Conservation (phyloP, 2,888 invertebrate genomes). For the Tiliacea aurago region DNA sequence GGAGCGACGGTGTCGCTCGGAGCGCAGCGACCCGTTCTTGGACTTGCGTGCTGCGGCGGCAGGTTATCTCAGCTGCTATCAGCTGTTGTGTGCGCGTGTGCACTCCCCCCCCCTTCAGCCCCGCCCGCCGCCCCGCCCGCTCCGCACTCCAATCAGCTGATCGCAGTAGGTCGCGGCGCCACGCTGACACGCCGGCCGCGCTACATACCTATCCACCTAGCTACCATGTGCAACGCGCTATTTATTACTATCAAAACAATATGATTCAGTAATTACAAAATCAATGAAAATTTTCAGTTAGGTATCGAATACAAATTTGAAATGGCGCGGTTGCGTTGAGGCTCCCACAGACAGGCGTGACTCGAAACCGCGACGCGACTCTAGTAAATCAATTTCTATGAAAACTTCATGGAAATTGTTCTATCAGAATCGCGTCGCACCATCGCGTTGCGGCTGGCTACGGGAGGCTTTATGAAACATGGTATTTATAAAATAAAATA, state of each 20-base stretch:
- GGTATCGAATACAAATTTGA: too few species aligned
- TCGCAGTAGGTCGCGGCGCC: slow-evolving; percentile 80
- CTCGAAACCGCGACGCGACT: neutral
- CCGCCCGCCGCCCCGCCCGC: slow-evolving; percentile 61
- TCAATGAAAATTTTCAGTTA: neutral
- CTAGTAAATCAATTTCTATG: neutral
- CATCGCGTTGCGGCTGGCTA: neutral
- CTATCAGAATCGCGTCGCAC: neutral
- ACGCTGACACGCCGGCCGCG: slow-evolving; percentile 50
- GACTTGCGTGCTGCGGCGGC: slow-evolving; percentile 15
- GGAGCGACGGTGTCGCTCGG: neutral
- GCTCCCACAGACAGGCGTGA: neutral
- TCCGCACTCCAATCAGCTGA: slow-evolving; percentile 86
- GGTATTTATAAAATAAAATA: slow-evolving; percentile 67
- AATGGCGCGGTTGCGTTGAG: slow-evolving; percentile 18
- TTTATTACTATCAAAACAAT: slow-evolving; percentile 31
- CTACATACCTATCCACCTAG: slow-evolving; percentile 38
- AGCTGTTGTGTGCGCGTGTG: slow-evolving; percentile 72
- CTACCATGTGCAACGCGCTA: slow-evolving; percentile 30
- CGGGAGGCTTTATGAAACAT: slow-evolving; percentile 8
- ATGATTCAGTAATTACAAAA: slow-evolving; percentile 13
- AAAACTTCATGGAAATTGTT: neutral
- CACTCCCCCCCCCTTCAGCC: slow-evolving; percentile 62
- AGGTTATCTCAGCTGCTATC: slow-evolving; percentile 69
- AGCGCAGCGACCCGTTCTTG: neutral